Conservation (phyloP, 2,113 vertebrate genomes). For the Stictonetta naevosa region DNA sequence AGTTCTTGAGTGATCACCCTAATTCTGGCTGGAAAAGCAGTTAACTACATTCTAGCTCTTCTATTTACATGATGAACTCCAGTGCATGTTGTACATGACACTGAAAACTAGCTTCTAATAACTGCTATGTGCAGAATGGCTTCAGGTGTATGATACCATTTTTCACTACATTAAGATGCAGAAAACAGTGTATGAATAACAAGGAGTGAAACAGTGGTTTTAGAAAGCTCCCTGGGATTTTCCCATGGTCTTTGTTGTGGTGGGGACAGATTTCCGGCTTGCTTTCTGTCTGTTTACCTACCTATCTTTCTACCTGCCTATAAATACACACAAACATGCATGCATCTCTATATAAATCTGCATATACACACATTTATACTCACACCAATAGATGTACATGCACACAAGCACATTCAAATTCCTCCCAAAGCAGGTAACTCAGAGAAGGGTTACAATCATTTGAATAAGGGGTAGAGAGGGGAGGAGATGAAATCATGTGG, state of each 20-base stretch:
- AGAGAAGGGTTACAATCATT: neutral
- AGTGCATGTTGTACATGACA: neutral
- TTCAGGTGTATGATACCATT: neutral
- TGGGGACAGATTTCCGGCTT: neutral
- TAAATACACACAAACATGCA: neutral
- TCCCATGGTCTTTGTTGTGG: neutral
- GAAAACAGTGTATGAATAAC: neutral
- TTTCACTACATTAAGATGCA: neutral
- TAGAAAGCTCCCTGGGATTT: neutral
- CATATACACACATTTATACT: neutral
- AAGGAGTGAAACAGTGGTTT: neutral
- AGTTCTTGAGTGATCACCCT: neutral
- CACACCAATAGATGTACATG: neutral
- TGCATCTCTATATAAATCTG: neutral
- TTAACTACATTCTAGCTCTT: neutral
- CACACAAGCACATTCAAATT: neutral
- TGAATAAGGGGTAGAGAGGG: neutral
- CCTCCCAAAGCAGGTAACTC: neutral
- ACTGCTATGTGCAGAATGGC: neutral
- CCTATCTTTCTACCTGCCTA: neutral
- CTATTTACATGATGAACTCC: neutral
- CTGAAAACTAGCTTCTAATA: slow-evolving; percentile 11
- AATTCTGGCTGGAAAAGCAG: neutral
- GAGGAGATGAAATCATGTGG: neutral
- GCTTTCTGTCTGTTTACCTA: neutral